Conservation (phyloP, 2,797 vertebrate genomes). For the Spinibarbus caldwelli region DNA sequence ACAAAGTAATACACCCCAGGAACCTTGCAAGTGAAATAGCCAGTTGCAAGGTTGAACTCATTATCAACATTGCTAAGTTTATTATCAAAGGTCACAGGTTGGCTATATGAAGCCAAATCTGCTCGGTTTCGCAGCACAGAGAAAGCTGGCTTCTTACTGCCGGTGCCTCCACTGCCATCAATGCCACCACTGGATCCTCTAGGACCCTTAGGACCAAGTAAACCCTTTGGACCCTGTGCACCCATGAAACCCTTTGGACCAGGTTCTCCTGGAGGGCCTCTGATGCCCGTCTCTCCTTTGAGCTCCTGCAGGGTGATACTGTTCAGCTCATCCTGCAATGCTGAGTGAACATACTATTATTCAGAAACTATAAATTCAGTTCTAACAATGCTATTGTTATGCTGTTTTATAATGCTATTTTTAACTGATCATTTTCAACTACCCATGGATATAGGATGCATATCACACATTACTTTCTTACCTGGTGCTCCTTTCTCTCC, state of each 20-base stretch:
- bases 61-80: conserved; percentile 69
- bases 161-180: background rate
- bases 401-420: background rate
- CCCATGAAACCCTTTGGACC: conserved; percentile 77
- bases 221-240: conserved; percentile 62
- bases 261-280: conserved; percentile 43
- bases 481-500: conserved; percentile 85
- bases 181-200: conserved; percentile 42
- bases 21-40: conserved; percentile 78
- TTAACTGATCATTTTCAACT: background rate
- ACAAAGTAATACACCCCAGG: conserved; percentile 84
- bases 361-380: background rate
- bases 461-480: conserved; percentile 55
- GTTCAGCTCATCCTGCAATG: conserved; percentile 25
- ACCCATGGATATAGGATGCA: background rate
- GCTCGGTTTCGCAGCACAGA: conserved; percentile 67
- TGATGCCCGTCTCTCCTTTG: conserved; percentile 55
- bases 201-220: conserved; percentile 73
- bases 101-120: background rate
- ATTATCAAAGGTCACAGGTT: conserved; percentile 70
- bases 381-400: background rate
- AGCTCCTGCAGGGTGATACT: background rate
- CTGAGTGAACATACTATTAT: conserved; percentile 40
- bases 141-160: conserved; percentile 69
- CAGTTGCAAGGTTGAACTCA: conserved; percentile 65